A percentile compares a stretch with the other conserved stretches of the same genome.
These are phyloP conservation scores for Pseudocheirus occidentalis DNA, from an alignment of 2,797 vertebrate species.

Conservation along the genomic window DNA sequence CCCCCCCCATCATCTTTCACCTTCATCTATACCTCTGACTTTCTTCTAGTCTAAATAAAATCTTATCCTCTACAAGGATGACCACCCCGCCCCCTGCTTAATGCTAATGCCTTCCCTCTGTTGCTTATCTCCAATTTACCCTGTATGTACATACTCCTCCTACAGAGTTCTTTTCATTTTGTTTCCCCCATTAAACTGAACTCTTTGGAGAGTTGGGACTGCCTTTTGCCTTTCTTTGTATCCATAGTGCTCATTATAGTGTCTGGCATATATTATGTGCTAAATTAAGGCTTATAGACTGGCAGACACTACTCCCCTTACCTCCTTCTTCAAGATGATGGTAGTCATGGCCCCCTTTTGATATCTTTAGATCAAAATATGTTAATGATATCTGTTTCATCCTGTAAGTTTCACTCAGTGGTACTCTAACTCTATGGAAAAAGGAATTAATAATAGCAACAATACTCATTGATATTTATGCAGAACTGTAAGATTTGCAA, in stretches of 20 bases:
- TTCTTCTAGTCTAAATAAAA: background rate
- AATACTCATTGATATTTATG: background rate
- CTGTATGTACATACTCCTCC: background rate
- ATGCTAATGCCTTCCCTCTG: background rate
- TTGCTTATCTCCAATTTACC: background rate
- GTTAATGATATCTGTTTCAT: background rate
- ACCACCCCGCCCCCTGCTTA: background rate
- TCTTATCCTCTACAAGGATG: background rate
- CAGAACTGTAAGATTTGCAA: background rate
- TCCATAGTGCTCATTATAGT: background rate
- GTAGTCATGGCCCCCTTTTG: background rate
- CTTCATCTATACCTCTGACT: background rate
- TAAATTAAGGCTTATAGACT: background rate
- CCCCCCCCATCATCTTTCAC: background rate
- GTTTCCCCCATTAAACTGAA: too few species aligned
- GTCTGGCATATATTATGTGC: background rate
- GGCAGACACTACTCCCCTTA: background rate
- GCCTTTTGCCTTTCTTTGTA: background rate
- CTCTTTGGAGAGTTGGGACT: background rate
- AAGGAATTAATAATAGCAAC: background rate
- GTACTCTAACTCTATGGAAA: background rate
- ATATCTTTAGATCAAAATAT: background rate
- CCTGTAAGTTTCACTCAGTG: background rate
- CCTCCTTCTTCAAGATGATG: background rate
- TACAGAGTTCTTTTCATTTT: background rate